Evolutionary conservation across 1,140 invertebrate species (phyloP).

Genomic region (Drosophila varians): DNA sequence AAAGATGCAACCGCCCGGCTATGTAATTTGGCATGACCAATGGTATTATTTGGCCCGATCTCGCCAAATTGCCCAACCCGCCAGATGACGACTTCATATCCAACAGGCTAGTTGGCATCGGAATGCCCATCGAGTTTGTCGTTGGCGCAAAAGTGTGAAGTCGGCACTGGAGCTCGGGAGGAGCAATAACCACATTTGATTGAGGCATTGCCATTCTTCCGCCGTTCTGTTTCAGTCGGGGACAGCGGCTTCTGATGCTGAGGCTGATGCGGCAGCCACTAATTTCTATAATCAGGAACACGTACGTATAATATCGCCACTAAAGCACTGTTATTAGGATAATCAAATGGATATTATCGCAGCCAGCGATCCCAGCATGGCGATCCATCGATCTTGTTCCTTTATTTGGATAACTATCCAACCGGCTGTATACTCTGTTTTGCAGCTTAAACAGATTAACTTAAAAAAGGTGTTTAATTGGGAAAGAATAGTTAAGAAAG

Average conservation of each 20-base stretch:
- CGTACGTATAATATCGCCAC: slow-evolving; percentile 83
- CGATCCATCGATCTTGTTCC: slow-evolving; percentile 28
- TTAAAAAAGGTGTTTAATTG: not conserved
- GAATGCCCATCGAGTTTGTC: slow-evolving; percentile 7
- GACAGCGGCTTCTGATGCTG: slow-evolving; percentile 8
- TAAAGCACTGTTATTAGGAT: slow-evolving; percentile 84
- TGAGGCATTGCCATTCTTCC: slow-evolving; percentile 57
- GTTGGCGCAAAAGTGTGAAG: slow-evolving; percentile 76
- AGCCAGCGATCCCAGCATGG: slow-evolving; percentile 59
- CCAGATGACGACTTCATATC: slow-evolving; percentile 70
- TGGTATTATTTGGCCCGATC: slow-evolving; percentile 65
- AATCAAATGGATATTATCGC: slow-evolving; percentile 84
- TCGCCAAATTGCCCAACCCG: slow-evolving; percentile 55
- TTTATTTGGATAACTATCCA: not conserved
- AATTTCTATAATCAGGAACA: slow-evolving; percentile 84
- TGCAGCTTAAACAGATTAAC: not conserved
- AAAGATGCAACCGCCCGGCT: slow-evolving; percentile 17
- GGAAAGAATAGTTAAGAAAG: slow-evolving; percentile 9
- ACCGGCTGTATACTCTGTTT: slow-evolving; percentile 2
- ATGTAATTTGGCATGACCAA: slow-evolving; percentile 75
- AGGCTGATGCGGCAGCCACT: slow-evolving; percentile 35
- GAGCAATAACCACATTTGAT: slow-evolving; percentile 53
- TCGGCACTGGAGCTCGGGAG: slow-evolving; percentile 36
- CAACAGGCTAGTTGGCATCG: too few species aligned
- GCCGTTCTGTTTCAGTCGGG: not conserved